These are phyloP conservation scores for Tauraco erythrolophus DNA, from an alignment of 2,113 vertebrate species.

Conservation along the genomic window DNA sequence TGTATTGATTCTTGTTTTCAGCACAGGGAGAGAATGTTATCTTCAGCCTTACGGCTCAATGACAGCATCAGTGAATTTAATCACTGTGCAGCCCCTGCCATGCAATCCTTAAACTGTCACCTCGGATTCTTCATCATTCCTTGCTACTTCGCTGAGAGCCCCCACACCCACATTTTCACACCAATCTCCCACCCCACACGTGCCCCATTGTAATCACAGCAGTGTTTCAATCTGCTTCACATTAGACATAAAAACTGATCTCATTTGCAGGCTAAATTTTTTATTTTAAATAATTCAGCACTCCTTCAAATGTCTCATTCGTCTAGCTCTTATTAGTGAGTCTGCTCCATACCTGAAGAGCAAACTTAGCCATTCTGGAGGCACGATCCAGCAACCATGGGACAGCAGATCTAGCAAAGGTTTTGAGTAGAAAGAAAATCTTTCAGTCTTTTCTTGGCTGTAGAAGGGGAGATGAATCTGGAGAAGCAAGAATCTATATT, in stretches of 20 bases:
- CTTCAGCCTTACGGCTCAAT: constrained; percentile 77
- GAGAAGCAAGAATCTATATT: constrained; percentile 4
- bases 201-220: constrained; percentile 68
- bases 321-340: constrained; percentile 17
- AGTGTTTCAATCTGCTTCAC: constrained; percentile 63
- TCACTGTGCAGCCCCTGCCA: constrained; percentile 74
- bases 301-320: constrained; percentile 9
- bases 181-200: constrained; percentile 47
- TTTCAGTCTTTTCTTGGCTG: not conserved
- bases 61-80: constrained; percentile 85
- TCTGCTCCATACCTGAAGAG: not conserved
- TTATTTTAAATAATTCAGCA: constrained; percentile 52
- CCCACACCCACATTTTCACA: not conserved
- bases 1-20: constrained; percentile 89
- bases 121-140: constrained; percentile 72
- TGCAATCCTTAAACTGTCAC: constrained; percentile 73
- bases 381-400: not conserved
- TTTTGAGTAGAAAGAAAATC: not conserved
- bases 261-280: constrained; percentile 36
- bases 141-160: not conserved
- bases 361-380: not conserved
- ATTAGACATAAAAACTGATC: constrained; percentile 21
- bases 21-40: constrained; percentile 84
- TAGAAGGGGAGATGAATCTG: not conserved
- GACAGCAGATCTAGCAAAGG: not conserved